Conservation (phyloP, 2,113 vertebrate genomes). For the Athene cunicularia region DNA sequence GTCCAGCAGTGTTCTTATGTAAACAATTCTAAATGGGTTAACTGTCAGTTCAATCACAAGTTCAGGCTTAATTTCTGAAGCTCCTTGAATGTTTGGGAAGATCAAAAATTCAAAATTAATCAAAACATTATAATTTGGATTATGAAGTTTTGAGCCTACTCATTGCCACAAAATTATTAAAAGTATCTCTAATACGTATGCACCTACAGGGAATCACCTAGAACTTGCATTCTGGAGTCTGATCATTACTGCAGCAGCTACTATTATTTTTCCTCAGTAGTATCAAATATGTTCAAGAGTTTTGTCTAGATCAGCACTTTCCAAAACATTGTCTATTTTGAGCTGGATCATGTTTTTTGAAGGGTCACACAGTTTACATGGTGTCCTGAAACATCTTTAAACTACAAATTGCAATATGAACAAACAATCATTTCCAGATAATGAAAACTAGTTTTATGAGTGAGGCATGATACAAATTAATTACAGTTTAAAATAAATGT, state of each 20-base stretch:
- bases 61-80: neutral
- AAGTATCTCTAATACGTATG: neutral
- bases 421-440: fast-evolving
- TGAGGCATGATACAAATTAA: neutral
- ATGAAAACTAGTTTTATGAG: neutral
- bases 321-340: neutral
- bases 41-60: neutral
- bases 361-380: neutral
- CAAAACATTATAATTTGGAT: neutral
- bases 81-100: neutral
- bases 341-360: neutral
- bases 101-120: neutral
- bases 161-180: neutral
- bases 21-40: neutral
- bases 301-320: neutral
- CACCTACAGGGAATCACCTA: neutral
- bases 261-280: neutral
- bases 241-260: neutral
- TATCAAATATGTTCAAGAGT: neutral
- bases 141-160: neutral
- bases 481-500: neutral
- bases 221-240: neutral
- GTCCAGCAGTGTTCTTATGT: neutral
- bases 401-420: neutral
- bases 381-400: neutral